Evolutionary conservation across 2,113 vertebrate species (phyloP).

Genomic region (Nansenia antarctica): DNA sequence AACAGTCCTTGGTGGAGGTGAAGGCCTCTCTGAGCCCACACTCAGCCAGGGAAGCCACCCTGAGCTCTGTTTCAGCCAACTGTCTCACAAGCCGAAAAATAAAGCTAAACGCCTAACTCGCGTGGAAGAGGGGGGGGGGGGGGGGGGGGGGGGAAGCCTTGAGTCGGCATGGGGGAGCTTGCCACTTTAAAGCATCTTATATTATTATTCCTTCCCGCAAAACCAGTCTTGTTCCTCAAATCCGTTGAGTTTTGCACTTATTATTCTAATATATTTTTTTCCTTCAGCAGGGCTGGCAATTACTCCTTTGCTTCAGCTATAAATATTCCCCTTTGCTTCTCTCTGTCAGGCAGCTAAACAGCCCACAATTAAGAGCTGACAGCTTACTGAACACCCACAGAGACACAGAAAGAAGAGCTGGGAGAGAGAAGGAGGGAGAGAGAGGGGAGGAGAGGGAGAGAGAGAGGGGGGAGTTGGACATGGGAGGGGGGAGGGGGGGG

Average conservation of each 20-base stretch:
- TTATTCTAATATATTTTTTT: constrained; percentile 21
- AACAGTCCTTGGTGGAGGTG: not conserved
- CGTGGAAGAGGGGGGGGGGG: no score
- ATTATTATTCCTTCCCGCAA: not conserved
- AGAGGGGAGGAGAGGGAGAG: not conserved
- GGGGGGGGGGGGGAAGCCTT: no score
- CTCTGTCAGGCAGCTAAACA: constrained; percentile 42
- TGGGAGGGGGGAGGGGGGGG: not conserved
- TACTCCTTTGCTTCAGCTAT: constrained; percentile 37
- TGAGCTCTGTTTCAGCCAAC: not conserved
- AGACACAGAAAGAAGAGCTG: constrained; percentile 18
- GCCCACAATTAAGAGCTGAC: constrained; percentile 46
- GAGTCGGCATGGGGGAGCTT: constrained; percentile 2
- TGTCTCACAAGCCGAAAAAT: no score
- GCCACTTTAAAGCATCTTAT: constrained; percentile 13
- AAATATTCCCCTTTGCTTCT: constrained; percentile 28
- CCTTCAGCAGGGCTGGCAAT: constrained; percentile 25
- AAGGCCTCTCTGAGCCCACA: not conserved
- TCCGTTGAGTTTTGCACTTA: constrained; percentile 16
- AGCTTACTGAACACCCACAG: constrained; percentile 19
- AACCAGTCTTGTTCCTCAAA: constrained; percentile 18
- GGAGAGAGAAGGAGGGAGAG: not conserved
- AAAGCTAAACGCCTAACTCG: no score
- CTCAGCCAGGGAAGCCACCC: not conserved
- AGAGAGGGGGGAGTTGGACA: not conserved